A percentile compares a stretch with the other conserved stretches of the same genome.
Conservation (phyloP, 2,113 vertebrate genomes). For the Azemiops feae region DNA sequence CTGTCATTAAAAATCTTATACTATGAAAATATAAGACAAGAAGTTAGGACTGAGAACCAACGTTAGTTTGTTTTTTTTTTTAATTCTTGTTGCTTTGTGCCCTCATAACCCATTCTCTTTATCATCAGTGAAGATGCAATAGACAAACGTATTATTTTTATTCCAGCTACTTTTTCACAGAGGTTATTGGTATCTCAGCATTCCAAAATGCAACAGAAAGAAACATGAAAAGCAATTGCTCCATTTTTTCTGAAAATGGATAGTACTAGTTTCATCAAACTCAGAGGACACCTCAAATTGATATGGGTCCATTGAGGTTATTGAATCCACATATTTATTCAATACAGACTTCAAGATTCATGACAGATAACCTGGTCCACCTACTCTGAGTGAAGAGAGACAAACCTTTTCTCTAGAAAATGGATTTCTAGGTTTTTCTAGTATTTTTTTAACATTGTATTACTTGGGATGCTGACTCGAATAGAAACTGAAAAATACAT, state of each 20-base stretch:
- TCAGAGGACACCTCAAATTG: not conserved
- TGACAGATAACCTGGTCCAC: not conserved
- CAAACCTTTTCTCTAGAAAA: not conserved
- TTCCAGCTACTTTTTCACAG: not conserved
- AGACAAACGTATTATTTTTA: not conserved
- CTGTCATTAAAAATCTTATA: not conserved
- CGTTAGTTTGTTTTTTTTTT: not conserved
- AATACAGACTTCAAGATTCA: not conserved
- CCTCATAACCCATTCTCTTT: not conserved
- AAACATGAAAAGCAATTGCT: not conserved
- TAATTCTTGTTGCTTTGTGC: not conserved
- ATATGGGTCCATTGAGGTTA: not conserved
- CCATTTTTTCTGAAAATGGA: not conserved
- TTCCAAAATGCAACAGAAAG: not conserved
- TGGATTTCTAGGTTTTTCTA: not conserved
- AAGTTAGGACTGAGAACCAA: not conserved
- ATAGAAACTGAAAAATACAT: not conserved
- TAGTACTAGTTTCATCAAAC: not conserved
- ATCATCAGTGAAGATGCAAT: not conserved
- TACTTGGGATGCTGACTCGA: not conserved
- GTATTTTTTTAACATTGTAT: not conserved
- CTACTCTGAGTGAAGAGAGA: not conserved
- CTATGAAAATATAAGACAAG: not conserved
- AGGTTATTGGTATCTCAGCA: not conserved
- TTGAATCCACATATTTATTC: not conserved